These are phyloP conservation scores for Automeris io DNA, from an alignment of 2,888 invertebrate genomes.

Conservation along the genomic window DNA sequence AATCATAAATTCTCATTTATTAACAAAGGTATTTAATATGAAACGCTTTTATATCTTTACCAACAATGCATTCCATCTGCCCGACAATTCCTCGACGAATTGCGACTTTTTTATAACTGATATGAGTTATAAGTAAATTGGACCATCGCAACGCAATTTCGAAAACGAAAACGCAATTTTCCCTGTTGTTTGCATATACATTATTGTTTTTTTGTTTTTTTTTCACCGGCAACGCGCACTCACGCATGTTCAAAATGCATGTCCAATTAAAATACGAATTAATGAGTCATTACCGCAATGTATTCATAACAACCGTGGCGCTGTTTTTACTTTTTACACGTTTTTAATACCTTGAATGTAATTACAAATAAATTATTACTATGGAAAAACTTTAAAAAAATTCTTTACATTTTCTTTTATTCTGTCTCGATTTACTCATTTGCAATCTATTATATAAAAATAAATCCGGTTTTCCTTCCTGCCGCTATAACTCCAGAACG, in stretches of 20 bases:
- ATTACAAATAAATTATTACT: neutral
- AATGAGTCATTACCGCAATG: conserved; percentile 26
- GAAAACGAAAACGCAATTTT: conserved; percentile 61
- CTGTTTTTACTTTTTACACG: conserved; percentile 8
- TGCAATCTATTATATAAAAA: no score
- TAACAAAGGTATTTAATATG: no score
- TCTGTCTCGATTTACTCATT: no score
- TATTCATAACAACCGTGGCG: conserved; percentile 18
- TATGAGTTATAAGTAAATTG: conserved; percentile 38
- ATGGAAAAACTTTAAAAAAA: neutral
- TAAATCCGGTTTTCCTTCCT: no score
- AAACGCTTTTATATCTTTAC: neutral
- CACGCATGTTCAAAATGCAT: conserved; percentile 60
- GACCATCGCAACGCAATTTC: conserved; percentile 46
- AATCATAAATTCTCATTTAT: no score
- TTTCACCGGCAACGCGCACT: conserved; percentile 42
- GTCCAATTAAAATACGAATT: conserved; percentile 51
- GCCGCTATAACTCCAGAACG: no score
- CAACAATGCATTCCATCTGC: conserved; percentile 1
- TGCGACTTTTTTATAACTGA: conserved; percentile 55
- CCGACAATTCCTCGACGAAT: conserved; percentile 40
- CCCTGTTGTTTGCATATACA: conserved; percentile 63
- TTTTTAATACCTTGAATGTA: neutral
- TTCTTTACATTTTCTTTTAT: no score
- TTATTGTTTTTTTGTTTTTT: conserved; percentile 40